Conservation (phyloP, 2,113 vertebrate genomes). For the Cettia cetti region DNA sequence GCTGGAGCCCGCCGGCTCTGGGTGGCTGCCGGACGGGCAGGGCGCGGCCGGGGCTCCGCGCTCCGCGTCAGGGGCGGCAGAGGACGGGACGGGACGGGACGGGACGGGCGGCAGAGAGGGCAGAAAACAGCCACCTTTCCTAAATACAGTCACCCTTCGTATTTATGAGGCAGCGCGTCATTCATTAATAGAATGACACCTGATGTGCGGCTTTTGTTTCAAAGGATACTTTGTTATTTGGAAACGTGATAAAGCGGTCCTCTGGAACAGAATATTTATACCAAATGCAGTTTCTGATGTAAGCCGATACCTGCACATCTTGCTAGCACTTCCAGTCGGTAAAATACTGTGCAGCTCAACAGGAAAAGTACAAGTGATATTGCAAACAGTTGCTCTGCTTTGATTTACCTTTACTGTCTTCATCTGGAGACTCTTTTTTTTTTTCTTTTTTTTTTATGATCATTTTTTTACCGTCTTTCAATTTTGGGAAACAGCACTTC, state of each 20-base stretch:
- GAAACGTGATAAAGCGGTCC: neutral
- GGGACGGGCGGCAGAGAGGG: neutral
- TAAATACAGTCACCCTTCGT: neutral
- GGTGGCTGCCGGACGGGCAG: neutral
- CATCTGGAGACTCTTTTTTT: constrained; percentile 22
- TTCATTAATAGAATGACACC: neutral
- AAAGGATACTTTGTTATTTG: neutral
- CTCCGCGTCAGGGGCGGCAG: neutral
- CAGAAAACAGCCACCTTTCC: neutral
- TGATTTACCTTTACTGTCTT: constrained; percentile 58
- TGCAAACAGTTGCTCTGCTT: constrained; percentile 36
- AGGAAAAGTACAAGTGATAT: constrained; percentile 42
- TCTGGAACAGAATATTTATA: neutral
- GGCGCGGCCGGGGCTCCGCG: neutral
- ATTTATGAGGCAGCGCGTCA: neutral
- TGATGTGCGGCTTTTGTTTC: constrained; percentile 27
- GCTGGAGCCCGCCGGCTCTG: neutral
- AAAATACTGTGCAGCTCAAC: neutral
- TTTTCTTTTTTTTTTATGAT: neutral
- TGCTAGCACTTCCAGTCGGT: neutral
- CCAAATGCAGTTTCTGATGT: neutral
- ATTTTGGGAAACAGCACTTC: neutral
- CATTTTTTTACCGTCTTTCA: constrained; percentile 13
- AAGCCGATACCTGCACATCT: constrained; percentile 44
- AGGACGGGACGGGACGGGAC: neutral